Base-by-base conservation (phyloP, 2,888 invertebrate genomes). In the Tetranychus piercei region DNA sequence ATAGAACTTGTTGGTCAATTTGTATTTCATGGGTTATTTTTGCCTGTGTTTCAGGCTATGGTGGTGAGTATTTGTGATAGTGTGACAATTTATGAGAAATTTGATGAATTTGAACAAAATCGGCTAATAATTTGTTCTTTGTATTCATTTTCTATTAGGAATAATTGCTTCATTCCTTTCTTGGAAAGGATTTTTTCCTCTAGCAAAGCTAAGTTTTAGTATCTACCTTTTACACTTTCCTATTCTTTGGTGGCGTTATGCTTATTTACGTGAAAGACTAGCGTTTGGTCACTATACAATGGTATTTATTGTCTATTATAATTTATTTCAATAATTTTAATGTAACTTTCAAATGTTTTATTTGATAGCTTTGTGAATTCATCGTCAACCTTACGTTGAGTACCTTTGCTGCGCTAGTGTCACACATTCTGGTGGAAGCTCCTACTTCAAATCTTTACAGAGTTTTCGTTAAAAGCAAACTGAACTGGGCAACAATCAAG, bases 11-110 rank as follows among this genome's bases (percentile, higher is more conserved):
- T 5, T 79, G 78, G 74, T 73, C 77, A 18, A 18, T 77, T 7
- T 76, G 76, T 5, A 64, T 79, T 0, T 76, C 77, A 1, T 79
- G 78, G 78, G 73, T 79, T 22, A 76, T 76, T 8, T 79, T 77
- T 65, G 75, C 76, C 18, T 78, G 78, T 73, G 75, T 76, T 43
- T 76, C 77, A 9, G 76, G 74, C 7, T 73, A 77, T 55, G 76
- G 76, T 8, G 76, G 77, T 74, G n/a, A 55, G 9, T 55, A 15
- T 0, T 7, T 15, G 3, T 55, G 15, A 55, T 15, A 7, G 0
- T 9, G 15, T 55, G 55, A 55, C 2, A 55, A 55, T 7, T 15
- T 5, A 15, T 11, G 45, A 8, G n/a, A n/a, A 23, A n/a, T n/a
- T n/a, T n/a, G n/a, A n/a, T n/a, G n/a, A n/a, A n/a, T n/a, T n/a